Conservation (phyloP, 2,888 invertebrate genomes). For the Ochropacha duplaris region DNA sequence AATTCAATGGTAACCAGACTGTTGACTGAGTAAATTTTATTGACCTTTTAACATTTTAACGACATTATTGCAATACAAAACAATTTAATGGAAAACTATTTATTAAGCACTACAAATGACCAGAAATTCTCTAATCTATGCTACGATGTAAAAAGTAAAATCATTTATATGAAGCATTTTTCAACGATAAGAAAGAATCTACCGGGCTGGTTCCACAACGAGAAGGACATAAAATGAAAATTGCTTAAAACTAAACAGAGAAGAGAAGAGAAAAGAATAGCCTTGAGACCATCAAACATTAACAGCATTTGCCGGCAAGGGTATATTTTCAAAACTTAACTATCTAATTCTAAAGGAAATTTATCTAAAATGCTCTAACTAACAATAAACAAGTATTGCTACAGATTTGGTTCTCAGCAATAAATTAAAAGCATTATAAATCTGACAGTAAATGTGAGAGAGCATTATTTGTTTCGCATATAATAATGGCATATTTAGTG, state of each 20-base stretch:
- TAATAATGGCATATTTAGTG: conserved; percentile 82
- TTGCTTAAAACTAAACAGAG: no score
- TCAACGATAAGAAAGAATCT: no score
- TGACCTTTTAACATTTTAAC: conserved; percentile 4
- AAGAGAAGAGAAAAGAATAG: no score
- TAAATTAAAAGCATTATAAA: conserved; percentile 60
- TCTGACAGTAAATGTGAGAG: conserved; percentile 34
- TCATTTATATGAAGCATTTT: no score
- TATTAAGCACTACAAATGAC: no score
- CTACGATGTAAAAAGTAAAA: no score
- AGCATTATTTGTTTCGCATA: conserved; percentile 78
- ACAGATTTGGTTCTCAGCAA: conserved; percentile 64
- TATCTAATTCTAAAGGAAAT: neutral
- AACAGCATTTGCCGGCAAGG: no score
- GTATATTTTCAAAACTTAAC: no score
- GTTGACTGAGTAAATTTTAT: conserved; percentile 4
- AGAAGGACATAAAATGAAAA: no score
- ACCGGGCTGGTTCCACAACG: no score
- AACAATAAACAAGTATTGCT: neutral
- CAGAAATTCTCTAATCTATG: no score
- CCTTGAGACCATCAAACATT: no score
- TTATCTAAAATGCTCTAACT: neutral
- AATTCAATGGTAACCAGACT: conserved; percentile 31
- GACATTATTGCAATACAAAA: neutral
- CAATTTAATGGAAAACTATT: neutral